Evolutionary conservation across 2,888 invertebrate genomes (phyloP).

Genomic region (Iphiclides podalirius): DNA sequence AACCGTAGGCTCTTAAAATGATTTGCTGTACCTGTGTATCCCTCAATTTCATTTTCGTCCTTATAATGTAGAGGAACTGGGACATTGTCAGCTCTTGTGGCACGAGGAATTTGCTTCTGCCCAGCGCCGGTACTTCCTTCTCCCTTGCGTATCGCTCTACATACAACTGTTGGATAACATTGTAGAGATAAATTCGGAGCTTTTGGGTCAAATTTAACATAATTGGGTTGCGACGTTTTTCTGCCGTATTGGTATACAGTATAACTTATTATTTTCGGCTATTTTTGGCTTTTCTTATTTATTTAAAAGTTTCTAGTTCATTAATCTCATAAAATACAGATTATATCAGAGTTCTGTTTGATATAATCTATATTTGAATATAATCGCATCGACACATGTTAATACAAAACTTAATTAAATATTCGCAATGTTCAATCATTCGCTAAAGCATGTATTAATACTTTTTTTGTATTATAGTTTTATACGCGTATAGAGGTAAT

Average conservation of each 20-base stretch:
- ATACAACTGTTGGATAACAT: conserved; percentile 80
- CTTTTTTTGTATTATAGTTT: too few relatives aligned
- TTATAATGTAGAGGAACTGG: conserved; percentile 90
- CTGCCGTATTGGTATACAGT: background rate
- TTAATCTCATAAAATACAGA: too few relatives aligned
- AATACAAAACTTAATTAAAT: too few relatives aligned
- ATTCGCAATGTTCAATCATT: too few relatives aligned
- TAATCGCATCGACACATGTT: too few relatives aligned
- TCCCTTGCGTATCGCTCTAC: conserved; percentile 90
- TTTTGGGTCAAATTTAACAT: background rate
- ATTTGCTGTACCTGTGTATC: conserved; percentile 58
- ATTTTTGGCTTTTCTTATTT: too few relatives aligned
- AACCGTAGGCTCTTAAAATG: too few relatives aligned
- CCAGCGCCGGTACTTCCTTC: conserved; percentile 85
- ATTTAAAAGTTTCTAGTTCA: too few relatives aligned
- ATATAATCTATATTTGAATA: too few relatives aligned
- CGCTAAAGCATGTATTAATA: too few relatives aligned
- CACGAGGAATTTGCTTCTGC: conserved; percentile 91
- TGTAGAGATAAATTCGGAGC: background rate
- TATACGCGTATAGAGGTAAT: too few relatives aligned
- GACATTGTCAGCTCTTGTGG: conserved; percentile 94
- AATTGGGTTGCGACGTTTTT: background rate
- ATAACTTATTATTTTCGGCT: background rate
- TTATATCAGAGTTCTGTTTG: too few relatives aligned
- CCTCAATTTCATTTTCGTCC: conserved; percentile 71